Base-by-base conservation (phyloP, 2,113 vertebrate genomes). In the Callipepla californica region DNA sequence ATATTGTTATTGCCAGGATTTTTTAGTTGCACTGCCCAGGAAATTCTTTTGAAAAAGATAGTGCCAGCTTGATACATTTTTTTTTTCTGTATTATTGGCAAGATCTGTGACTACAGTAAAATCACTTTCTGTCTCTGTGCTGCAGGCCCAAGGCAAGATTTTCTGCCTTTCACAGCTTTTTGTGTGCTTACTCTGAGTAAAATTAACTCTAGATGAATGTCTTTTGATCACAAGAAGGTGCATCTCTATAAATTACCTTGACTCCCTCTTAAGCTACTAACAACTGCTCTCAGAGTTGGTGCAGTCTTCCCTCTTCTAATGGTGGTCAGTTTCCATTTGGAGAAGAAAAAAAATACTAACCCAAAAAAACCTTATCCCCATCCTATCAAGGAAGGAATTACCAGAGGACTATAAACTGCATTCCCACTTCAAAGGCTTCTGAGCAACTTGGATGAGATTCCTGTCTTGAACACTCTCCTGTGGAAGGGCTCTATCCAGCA, bases 51-150 rank as follows among this genome's bases (percentile, higher is more conserved):
- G 6, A 6, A 15, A 44, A 40, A 57, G 36, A 9, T 6, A 2
- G 18, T 72, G 65, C 76, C 89, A 78, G 23, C 44, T 78, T 74
- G 78, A 75, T 94, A 63, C 25, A 72, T 87, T 92, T 95, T 85
- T 85, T 87, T 92, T 95, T 85, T 85, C 48, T 85, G 38, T 61
- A 21, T 72, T 85, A 40, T 34, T 93, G 89, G 79, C 93, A 96
- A 53, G 87, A 65, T 23, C 67, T 91, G 76, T 92, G 79, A 96
- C 79, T 87, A 89, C 2, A 55, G 11, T 53, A 48, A 81, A 93
- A 93, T 85, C 1, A 59, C 80, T 84, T 90, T 88, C 48, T 89
- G 45, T 74, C 55, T 59, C 61, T 63, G 30, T 87, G 73, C 66
- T 82, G 53, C 12, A 51, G 67, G 70, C 45, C 38, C 74, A 53